Evolutionary conservation across 2,797 vertebrate genomes (phyloP), one percentile per base, ranked within the genome.

Genomic region (Microctenopoma steveboyesi): DNA sequence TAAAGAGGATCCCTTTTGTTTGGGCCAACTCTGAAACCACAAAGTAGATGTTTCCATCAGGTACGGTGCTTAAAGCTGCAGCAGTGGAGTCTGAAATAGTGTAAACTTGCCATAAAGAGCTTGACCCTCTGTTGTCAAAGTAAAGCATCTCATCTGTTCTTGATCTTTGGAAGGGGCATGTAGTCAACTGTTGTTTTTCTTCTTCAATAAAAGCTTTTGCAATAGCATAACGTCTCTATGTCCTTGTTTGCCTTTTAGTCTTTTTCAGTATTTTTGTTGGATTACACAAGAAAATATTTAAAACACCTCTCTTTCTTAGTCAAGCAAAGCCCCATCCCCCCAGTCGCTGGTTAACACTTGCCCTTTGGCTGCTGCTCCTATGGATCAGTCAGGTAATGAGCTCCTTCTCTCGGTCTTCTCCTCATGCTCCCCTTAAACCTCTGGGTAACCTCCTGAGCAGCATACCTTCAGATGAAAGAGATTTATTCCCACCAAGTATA

Each of bases 141-240:
- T 63, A 28, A 76, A 84, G 57, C 58, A 56, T 73, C 62, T 79
- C 57, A 48, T 64, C 70, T 87, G 73, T 64, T 77, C 39, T 76
- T 59, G 59, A 75, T 78, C 67, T 82, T 73, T 67, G 60, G 53
- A 72, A 73, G 47, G 43, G 78, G 63, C 64, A 58, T 88, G 73
- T 78, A 78, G 70, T 79, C 69, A 60, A 70, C 46, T 66, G 50
- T 67, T 86, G 30, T 81, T 83, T 56, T 73, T 59, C 69, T 81
- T 70, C 76, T 80, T 88, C 73, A 91, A 91, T 91, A 90, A 92
- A 92, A 79, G 86, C 89, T 91, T 47, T 91, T 88, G 86, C 89
- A 86, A 74, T 67, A 83, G 64, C 83, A 54, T 60, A 35, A 0
- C 0, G 40, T 64, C 69, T 74, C 50, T 1, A 27, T 53, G 61